A percentile compares a stretch with the other conserved stretches of the same genome.
Evolutionary conservation across 2,888 invertebrate genomes (phyloP).

Genomic region (Aricia artaxerxes): DNA sequence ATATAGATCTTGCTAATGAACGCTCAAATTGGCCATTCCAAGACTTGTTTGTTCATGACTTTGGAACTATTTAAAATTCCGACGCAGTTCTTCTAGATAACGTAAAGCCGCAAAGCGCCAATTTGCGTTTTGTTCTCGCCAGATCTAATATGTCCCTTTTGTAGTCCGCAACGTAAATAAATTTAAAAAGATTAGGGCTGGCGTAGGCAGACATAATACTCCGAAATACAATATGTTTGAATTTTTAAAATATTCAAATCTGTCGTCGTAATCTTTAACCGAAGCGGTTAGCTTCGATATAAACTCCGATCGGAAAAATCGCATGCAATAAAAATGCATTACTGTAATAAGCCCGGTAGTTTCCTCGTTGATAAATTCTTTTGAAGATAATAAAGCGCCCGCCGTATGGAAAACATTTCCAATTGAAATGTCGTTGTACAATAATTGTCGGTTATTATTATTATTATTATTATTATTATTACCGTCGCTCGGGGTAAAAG

Average conservation of each 20-base stretch:
- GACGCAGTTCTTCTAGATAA: constrained; percentile 4
- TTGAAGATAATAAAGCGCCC: not conserved
- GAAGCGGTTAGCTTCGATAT: not conserved
- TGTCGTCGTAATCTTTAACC: not conserved
- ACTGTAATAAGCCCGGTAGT: not conserved
- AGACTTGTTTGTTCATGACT: constrained; percentile 19
- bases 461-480: too few species aligned
- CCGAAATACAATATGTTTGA: not conserved
- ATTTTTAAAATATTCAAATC: not conserved
- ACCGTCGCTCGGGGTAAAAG: constrained; percentile 51
- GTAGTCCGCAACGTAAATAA: not conserved
- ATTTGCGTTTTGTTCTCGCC: not conserved
- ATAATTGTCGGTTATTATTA: constrained; percentile 67
- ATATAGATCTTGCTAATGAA: constrained; percentile 21
- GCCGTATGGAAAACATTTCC: constrained; percentile 20
- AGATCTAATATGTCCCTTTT: not conserved
- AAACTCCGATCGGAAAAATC: not conserved
- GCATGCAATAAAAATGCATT: constrained; percentile 8
- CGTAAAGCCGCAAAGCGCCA: not conserved
- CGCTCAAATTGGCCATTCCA: not conserved
- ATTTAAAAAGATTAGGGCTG: not conserved
- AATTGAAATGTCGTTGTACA: constrained; percentile 44
- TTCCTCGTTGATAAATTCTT: constrained; percentile 11
- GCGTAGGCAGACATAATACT: not conserved
- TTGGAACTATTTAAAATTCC: constrained; percentile 11